Percentiles rank a stretch among this genome's conserved stretches.
phyloP scores from a whole-genome alignment of 2,113 vertebrate species.

The Antennarius striatus region DNA sequence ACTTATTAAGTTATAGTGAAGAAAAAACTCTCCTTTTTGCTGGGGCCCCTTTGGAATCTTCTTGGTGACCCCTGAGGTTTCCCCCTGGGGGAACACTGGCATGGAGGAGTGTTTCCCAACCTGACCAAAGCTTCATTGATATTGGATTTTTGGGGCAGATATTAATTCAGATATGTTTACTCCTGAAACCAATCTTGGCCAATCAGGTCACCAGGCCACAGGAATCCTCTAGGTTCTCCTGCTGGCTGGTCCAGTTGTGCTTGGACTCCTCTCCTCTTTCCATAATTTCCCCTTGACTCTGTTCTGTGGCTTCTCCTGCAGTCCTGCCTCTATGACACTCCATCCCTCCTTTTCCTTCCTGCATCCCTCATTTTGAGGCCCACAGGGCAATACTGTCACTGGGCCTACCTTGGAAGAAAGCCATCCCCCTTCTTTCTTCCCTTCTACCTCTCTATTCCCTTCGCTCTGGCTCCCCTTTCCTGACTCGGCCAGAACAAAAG shows the following conservation, averaged over 20 bases:
- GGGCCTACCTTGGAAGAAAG: conserved; percentile 42
- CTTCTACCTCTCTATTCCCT: conserved; percentile 2
- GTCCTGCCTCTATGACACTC: conserved; percentile 25
- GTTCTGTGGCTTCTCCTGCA: conserved; percentile 24
- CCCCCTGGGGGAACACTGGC: too few relatives aligned
- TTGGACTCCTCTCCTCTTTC: neutral
- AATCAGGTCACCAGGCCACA: too few relatives aligned
- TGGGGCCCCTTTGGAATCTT: too few relatives aligned
- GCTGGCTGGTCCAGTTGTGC: neutral
- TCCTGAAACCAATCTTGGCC: too few relatives aligned
- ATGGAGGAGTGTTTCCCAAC: too few relatives aligned
- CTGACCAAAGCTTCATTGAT: too few relatives aligned
- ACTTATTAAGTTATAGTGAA: too few relatives aligned
- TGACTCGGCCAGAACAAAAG: conserved; percentile 71
- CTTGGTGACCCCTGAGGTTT: too few relatives aligned
- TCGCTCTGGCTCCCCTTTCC: conserved; percentile 50
- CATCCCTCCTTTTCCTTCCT: conserved; percentile 44
- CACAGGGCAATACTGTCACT: conserved; percentile 33
- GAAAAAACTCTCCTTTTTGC: too few relatives aligned
- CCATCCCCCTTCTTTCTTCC: conserved; percentile 3
- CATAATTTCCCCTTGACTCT: conserved; percentile 9
- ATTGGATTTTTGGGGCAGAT: too few relatives aligned
- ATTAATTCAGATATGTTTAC: too few relatives aligned
- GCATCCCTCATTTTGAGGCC: conserved; percentile 49
- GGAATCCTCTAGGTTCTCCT: too few relatives aligned